Conservation (phyloP, 2,888 invertebrate species). For the Caenorhabditis drosophilae region DNA sequence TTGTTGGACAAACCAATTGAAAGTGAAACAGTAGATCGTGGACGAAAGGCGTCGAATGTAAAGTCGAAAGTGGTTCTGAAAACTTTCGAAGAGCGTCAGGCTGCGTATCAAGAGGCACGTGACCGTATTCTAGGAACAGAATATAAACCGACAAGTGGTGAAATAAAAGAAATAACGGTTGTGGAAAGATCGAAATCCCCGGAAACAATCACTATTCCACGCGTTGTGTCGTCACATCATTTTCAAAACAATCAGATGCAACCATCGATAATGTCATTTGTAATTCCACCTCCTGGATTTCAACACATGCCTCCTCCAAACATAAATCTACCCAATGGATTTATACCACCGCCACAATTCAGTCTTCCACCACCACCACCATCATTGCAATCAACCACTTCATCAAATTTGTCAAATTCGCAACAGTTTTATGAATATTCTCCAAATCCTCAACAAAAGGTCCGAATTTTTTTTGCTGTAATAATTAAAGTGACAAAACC, state of each 20-base stretch:
- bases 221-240: background rate
- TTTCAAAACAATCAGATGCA: too few relatives aligned
- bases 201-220: slow-evolving; percentile 19
- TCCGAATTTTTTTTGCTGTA: too few relatives aligned
- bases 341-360: too few relatives aligned
- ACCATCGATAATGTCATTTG: too few relatives aligned
- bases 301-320: too few relatives aligned
- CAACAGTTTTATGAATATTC: too few relatives aligned
- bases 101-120: slow-evolving; percentile 42
- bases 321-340: too few relatives aligned
- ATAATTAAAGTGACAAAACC: too few relatives aligned
- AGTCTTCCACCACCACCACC: background rate
- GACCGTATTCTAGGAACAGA: slow-evolving; percentile 40
- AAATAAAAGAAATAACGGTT: slow-evolving; percentile 25
- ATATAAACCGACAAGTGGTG: slow-evolving; percentile 41
- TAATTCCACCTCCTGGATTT: too few relatives aligned
- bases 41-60: background rate
- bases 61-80: background rate
- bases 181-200: slow-evolving; percentile 35
- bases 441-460: too few relatives aligned
- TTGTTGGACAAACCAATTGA: background rate
- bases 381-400: background rate
- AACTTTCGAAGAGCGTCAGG: slow-evolving; percentile 42
- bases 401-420: too few relatives aligned
- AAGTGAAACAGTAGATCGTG: background rate